These are phyloP conservation scores for Brenthis hecate DNA, from an alignment of 2,888 invertebrate species.

Conservation along the genomic window DNA sequence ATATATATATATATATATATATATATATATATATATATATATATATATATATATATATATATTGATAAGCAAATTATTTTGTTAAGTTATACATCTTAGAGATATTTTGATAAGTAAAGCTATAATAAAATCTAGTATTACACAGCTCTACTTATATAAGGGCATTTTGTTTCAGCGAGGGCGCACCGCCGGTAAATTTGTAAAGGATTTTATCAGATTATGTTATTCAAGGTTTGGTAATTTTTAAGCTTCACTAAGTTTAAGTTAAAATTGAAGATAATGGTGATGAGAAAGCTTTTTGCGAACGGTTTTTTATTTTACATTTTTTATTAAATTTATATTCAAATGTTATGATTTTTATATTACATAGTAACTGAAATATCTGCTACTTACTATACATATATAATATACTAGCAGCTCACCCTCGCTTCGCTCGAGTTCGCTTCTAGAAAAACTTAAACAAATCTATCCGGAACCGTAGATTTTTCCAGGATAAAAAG, in stretches of 20 bases:
- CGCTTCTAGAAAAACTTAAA: no score
- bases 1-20: no score
- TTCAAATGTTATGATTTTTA: no score
- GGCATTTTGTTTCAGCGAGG: constrained; percentile 5
- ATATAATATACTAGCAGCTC: no score
- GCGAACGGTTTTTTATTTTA: constrained; percentile 7
- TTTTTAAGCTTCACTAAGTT: constrained; percentile 20
- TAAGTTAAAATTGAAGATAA: constrained; percentile 18
- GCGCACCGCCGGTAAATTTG: constrained; percentile 11
- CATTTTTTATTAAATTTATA: neutral
- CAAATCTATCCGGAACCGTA: no score
- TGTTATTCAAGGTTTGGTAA: constrained; percentile 20
- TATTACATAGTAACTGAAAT: no score
- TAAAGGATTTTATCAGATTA: constrained; percentile 20
- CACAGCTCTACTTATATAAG: neutral
- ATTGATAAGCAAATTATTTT: no score
- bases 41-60: no score
- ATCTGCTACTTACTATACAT: no score
- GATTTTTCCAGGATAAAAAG: no score
- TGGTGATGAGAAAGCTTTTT: constrained; percentile 13
- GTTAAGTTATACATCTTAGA: neutral
- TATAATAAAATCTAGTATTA: neutral
- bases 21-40: no score
- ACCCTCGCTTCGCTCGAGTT: no score
- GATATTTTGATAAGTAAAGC: neutral